Percentiles rank a stretch among this genome's conserved stretches.
Conservation (phyloP, 1,140 invertebrate genomes). For the Xylocopa sonorina region DNA sequence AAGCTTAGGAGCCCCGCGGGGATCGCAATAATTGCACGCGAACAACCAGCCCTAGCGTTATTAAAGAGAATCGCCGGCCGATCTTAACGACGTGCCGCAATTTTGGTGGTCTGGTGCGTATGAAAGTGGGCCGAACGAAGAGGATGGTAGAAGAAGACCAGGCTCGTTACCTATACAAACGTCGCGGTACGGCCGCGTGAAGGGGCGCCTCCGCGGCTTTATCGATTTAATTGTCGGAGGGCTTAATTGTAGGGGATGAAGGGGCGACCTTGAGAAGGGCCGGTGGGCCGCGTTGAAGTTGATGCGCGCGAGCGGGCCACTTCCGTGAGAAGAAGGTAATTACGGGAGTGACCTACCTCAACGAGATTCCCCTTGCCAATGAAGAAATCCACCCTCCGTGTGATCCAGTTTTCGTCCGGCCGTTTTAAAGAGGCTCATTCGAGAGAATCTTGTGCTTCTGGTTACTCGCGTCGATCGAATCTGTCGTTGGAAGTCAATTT, state of each 20-base stretch:
- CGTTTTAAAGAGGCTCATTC: conserved; percentile 28
- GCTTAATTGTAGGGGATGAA: conserved; percentile 74
- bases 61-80: conserved; percentile 36
- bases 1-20: no score
- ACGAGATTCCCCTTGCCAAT: conserved; percentile 70
- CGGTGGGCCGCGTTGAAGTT: conserved; percentile 29
- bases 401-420: conserved; percentile 36
- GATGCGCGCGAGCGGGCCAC: conserved; percentile 68
- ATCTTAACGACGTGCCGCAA: conserved; percentile 42
- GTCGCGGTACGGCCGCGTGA: conserved; percentile 23
- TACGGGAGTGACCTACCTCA: conserved; percentile 75
- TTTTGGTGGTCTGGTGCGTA: conserved; percentile 39
- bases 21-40: conserved; percentile 24
- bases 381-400: conserved; percentile 62
- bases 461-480: no score
- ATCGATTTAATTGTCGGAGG: conserved; percentile 75
- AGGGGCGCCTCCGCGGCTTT: conserved; percentile 59
- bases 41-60: background rate
- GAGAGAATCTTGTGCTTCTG: no score
- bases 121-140: background rate
- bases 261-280: conserved; percentile 69
- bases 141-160: no score
- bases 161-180: conserved; percentile 39
- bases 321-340: conserved; percentile 76
- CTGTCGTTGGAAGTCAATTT: no score